A percentile compares a stretch with the other conserved stretches of the same genome.
Conservation (phyloP, 2,888 invertebrate genomes). For the Eupithecia vulgata region DNA sequence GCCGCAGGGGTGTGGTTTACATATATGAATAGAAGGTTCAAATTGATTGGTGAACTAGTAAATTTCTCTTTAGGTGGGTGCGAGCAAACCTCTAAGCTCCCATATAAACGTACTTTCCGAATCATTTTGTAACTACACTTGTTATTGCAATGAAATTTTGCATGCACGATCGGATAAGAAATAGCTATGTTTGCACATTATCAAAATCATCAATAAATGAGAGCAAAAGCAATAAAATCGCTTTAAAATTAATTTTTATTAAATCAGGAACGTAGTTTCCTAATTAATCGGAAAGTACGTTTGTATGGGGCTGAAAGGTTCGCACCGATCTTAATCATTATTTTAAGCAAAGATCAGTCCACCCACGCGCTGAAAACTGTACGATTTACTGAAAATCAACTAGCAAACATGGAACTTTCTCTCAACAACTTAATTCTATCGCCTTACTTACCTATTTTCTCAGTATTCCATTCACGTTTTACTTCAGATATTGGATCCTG, state of each 20-base stretch:
- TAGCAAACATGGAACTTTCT: not conserved
- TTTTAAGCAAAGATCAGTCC: not conserved
- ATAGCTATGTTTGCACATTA: too few species aligned
- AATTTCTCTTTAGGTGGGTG: not conserved
- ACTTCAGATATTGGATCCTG: conserved; percentile 51
- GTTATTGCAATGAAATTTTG: too few species aligned
- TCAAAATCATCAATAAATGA: too few species aligned
- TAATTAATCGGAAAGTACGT: too few species aligned
- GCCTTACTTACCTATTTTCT: conserved; percentile 18
- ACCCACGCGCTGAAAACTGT: not conserved
- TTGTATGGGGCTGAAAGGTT: too few species aligned
- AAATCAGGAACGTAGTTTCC: too few species aligned
- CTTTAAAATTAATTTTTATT: too few species aligned
- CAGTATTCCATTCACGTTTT: conserved; percentile 20
- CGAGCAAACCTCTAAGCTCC: too few species aligned
- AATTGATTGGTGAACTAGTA: not conserved
- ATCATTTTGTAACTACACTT: too few species aligned
- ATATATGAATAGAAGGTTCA: not conserved
- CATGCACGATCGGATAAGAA: too few species aligned
- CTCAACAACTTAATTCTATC: not conserved
- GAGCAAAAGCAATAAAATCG: too few species aligned
- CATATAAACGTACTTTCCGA: too few species aligned
- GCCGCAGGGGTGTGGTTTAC: not conserved
- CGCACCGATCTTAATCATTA: not conserved
- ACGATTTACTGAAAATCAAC: not conserved